phyloP scores from a whole-genome alignment of 2,888 invertebrate species.

The Spicauda simplicius region DNA sequence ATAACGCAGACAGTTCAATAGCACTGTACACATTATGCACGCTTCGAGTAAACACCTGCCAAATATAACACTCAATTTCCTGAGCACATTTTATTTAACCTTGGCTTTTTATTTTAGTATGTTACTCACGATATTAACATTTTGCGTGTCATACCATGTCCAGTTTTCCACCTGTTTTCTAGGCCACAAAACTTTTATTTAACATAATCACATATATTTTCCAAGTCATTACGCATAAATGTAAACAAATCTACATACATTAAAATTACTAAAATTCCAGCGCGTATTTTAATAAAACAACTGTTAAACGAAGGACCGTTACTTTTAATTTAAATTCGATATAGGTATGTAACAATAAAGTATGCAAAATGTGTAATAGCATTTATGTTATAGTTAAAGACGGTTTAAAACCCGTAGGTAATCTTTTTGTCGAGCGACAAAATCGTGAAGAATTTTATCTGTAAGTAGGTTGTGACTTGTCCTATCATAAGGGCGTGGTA shows the following conservation, averaged over 20 bases:
- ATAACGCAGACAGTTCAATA: slow-evolving; percentile 74
- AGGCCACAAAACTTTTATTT: not conserved
- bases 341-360: no score
- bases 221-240: not conserved
- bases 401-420: not conserved
- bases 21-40: slow-evolving; percentile 46
- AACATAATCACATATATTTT: not conserved
- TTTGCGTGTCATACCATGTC: not conserved
- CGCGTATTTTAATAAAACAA: no score
- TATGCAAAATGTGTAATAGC: no score
- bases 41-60: slow-evolving; percentile 13
- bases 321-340: no score
- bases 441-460: slow-evolving; percentile 29
- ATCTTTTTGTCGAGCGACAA: slow-evolving; percentile 10
- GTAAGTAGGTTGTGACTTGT: slow-evolving; percentile 21
- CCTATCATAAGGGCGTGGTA: slow-evolving; percentile 37
- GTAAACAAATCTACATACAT: not conserved
- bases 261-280: not conserved
- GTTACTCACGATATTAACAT: slow-evolving; percentile 1
- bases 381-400: not conserved
- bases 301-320: no score
- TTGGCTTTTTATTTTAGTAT: slow-evolving; percentile 14
- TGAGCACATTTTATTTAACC: slow-evolving; percentile 9
- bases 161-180: not conserved
- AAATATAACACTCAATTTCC: slow-evolving; percentile 9